Evolutionary conservation across 2,113 vertebrate species (phyloP), one percentile per base, ranked within the genome.

Genomic region (Ictalurus furcatus): DNA sequence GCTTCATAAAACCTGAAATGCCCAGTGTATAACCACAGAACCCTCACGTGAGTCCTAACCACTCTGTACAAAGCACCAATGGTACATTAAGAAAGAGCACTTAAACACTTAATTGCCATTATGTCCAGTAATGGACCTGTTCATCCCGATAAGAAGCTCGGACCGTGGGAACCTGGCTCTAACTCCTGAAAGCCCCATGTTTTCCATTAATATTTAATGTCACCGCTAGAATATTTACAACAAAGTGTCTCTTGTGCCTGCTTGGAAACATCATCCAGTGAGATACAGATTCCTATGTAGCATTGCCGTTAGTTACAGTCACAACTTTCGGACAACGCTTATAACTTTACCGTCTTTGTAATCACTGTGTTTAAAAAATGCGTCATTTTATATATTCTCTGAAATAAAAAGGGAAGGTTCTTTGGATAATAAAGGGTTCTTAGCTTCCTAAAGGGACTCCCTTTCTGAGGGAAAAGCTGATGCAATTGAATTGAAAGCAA

Each of bases 181-280:
- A 83, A 52, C 48, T 71, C 17, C 25, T 81, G 37, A 88, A 91
- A 87, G 82, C 88, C 52, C 30, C 61, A 63, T 65, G 84, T 91
- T 88, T 84, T 91, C 30, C 76, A 91, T 91, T 91, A 88, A 91
- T 91, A 88, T 91, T 91, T 88, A 76, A 91, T 85, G 71, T 48
- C 21, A 30, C 69, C 76, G 14, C 81, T 82, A 28, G 85, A 83
- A 87, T 87, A 85, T 73, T 91, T 91, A 91, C 86, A 88, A 87
- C 87, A 88, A 87, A 59, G 67, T 54, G 86, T 88, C 81, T 78
- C 88, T 90, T 85, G 81, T 83, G 44, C 19, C 56, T 13, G 9
- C 37, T 78, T 73, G 28, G 82, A 78, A 88, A 85, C 88, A 63
- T 30, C 61, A 91, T 63, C 28, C 28, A 71, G 37, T 84, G 56